Percentiles rank a stretch among this genome's conserved stretches.
phyloP scores from a whole-genome alignment of 2,797 vertebrate species.

The Glyptemys insculpta region DNA sequence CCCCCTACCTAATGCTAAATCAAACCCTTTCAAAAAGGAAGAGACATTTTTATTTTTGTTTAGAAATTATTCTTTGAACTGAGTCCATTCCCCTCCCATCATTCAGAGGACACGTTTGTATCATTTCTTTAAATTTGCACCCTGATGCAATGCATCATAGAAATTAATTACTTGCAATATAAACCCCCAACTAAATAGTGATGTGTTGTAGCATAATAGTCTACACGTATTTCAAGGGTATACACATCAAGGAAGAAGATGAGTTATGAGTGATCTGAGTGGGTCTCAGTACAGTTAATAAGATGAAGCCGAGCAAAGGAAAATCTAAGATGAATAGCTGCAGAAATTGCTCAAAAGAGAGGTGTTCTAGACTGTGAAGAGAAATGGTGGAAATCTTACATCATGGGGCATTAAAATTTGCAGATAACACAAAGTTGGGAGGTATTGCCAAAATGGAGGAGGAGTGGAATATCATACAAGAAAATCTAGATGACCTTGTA shows the following conservation, averaged over 20 bases:
- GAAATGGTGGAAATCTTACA: not conserved
- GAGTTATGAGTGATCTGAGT: not conserved
- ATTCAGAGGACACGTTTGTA: not conserved
- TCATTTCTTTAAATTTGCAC: not conserved
- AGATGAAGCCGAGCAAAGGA: not conserved
- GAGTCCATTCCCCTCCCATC: not conserved
- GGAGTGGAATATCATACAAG: too few species aligned
- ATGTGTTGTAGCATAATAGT: not conserved
- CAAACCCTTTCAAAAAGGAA: not conserved
- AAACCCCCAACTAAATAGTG: not conserved
- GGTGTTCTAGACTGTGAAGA: not conserved
- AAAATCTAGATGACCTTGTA: too few species aligned
- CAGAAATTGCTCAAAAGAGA: conserved; percentile 10
- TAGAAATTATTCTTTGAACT: conserved; percentile 1
- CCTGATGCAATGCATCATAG: not conserved
- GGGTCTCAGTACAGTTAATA: not conserved
- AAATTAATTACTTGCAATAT: not conserved
- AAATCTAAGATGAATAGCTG: not conserved
- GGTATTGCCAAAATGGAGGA: too few species aligned
- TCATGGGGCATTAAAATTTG: not conserved
- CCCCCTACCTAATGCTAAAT: not conserved
- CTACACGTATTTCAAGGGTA: not conserved
- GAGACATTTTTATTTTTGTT: not conserved
- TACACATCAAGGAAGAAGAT: not conserved
- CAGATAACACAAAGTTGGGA: too few species aligned